Evolutionary conservation across 2,113 vertebrate genomes (phyloP).

Genomic region (Anguilla japonica): DNA sequence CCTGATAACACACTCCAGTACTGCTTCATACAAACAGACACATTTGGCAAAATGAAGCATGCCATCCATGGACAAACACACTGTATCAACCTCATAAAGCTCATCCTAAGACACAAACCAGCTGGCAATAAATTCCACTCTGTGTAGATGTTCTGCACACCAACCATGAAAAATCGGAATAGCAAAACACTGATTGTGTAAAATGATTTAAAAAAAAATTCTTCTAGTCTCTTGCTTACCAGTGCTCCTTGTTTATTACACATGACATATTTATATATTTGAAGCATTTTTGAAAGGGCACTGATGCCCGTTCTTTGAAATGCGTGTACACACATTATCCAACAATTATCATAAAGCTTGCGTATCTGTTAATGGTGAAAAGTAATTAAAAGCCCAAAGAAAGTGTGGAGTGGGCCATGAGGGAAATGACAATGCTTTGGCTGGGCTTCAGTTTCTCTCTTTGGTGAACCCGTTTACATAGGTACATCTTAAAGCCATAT

Average conservation of each 20-base stretch:
- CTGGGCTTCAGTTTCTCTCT: neutral
- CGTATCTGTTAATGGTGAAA: neutral
- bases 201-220: no score
- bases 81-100: neutral
- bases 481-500: neutral
- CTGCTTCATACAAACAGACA: conserved; percentile 10
- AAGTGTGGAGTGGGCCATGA: no score
- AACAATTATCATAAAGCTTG: no score
- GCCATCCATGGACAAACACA: neutral
- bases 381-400: neutral
- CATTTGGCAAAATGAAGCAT: neutral
- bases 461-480: neutral
- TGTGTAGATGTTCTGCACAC: neutral
- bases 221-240: neutral
- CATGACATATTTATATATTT: neutral
- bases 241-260: neutral
- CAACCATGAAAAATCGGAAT: no score
- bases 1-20: neutral
- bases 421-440: neutral
- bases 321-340: no score
- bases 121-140: neutral
- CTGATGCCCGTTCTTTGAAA: neutral
- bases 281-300: neutral
- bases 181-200: no score
- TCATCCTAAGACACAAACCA: neutral